Evolutionary conservation across 2,888 invertebrate genomes (phyloP).

Genomic region (Caenorhabditis afra): DNA sequence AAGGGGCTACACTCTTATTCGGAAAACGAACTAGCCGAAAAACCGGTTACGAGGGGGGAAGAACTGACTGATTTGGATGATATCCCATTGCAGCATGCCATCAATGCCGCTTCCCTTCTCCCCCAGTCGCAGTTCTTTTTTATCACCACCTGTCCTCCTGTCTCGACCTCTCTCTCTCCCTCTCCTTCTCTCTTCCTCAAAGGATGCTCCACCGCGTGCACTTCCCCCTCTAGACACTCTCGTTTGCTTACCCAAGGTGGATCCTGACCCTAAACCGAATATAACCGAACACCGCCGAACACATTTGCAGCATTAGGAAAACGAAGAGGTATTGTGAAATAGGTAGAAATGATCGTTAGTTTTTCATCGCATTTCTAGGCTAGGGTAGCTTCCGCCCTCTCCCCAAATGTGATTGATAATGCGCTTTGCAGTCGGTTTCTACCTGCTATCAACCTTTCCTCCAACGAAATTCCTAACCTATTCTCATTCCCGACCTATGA

Average conservation of each 20-base stretch:
- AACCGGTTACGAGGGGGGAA: too few relatives aligned
- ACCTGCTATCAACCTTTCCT: not conserved
- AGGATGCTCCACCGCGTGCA: too few relatives aligned
- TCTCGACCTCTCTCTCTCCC: not conserved
- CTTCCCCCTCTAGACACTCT: slow-evolving; percentile 2
- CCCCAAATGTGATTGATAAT: slow-evolving; percentile 37
- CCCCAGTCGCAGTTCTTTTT: too few relatives aligned
- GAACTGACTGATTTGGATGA: too few relatives aligned
- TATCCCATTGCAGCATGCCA: too few relatives aligned
- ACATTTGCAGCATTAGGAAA: slow-evolving; percentile 9
- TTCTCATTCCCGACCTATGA: slow-evolving; percentile 7
- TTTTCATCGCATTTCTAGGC: too few relatives aligned
- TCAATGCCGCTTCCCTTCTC: too few relatives aligned
- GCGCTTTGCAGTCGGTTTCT: slow-evolving; percentile 29
- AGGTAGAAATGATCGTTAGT: not conserved
- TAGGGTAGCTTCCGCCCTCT: slow-evolving; percentile 14
- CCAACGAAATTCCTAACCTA: slow-evolving; percentile 1
- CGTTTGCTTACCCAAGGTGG: slow-evolving; percentile 34
- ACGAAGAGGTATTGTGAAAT: not conserved
- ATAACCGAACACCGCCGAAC: slow-evolving; percentile 8
- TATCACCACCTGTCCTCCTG: too few relatives aligned
- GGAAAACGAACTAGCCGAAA: too few relatives aligned
- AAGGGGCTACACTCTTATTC: too few relatives aligned
- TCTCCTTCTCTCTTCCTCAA: not conserved
- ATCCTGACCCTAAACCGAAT: not conserved